A percentile compares a stretch with the other conserved stretches of the same genome.
Evolutionary conservation across 1,140 invertebrate genomes (phyloP).

Genomic region (Oedothorax gibbosus): DNA sequence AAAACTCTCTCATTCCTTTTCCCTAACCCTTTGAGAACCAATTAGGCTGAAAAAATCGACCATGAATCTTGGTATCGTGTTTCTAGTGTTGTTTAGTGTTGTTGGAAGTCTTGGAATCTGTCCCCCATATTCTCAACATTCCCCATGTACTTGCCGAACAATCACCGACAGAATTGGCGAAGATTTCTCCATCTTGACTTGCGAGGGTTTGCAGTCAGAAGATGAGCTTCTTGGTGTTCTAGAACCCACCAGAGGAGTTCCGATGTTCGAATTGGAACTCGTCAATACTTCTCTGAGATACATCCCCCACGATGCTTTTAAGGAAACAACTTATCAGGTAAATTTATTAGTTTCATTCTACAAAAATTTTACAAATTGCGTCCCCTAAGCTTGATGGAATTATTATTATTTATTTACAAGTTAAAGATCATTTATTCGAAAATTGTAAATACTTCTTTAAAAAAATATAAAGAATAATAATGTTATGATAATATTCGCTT

Average conservation of each 20-base stretch:
- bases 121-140: not conserved
- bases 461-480: no score
- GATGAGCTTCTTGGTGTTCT: conserved; percentile 8
- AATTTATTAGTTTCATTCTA: not conserved
- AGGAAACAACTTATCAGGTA: conserved; percentile 22
- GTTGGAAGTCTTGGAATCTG: not conserved
- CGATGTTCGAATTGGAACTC: conserved; percentile 39
- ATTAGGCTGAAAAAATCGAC: not conserved
- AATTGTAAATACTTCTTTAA: not conserved
- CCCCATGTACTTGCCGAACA: not conserved
- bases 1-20: no score
- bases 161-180: conserved; percentile 12
- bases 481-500: no score
- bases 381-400: not conserved
- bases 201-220: conserved; percentile 19
- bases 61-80: not conserved
- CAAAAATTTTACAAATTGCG: not conserved
- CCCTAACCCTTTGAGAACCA: no score
- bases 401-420: not conserved
- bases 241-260: not conserved
- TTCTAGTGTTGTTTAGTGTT: not conserved
- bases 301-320: conserved; percentile 39
- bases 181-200: conserved; percentile 11
- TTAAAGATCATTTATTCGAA: not conserved
- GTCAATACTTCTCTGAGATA: conserved; percentile 23